Evolutionary conservation across 2,113 vertebrate species (phyloP).

Genomic region (Caranx melampygus): DNA sequence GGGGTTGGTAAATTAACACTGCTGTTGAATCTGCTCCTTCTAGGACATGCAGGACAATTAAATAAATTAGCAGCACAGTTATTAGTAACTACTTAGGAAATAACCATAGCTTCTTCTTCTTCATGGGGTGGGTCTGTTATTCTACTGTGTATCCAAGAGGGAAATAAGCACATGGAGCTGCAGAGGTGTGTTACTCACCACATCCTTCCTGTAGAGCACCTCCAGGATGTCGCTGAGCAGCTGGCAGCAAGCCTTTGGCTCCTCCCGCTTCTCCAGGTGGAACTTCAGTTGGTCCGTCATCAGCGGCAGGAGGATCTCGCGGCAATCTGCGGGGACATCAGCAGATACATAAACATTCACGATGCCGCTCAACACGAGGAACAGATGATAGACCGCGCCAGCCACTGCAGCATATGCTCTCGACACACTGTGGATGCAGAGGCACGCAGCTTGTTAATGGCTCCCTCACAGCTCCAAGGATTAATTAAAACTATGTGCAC

Average conservation of each 20-base stretch:
- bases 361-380: slow-evolving; percentile 5
- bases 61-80: slow-evolving; percentile 38
- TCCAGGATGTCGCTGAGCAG: slow-evolving; percentile 96
- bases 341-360: slow-evolving; percentile 37
- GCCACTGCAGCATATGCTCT: slow-evolving; percentile 42
- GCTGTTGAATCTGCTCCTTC: slow-evolving; percentile 33
- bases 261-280: slow-evolving; percentile 95
- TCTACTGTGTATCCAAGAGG: slow-evolving; percentile 16
- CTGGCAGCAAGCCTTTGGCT: slow-evolving; percentile 94
- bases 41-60: slow-evolving; percentile 23
- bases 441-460: slow-evolving; percentile 42
- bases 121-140: not conserved
- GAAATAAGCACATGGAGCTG: slow-evolving; percentile 4
- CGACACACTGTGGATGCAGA: slow-evolving; percentile 8
- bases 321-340: slow-evolving; percentile 86
- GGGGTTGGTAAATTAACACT: slow-evolving; percentile 41
- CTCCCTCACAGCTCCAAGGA: slow-evolving; percentile 30
- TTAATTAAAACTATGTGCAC: slow-evolving; percentile 38
- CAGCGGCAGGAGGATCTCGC: slow-evolving; percentile 95
- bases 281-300: slow-evolving; percentile 98
- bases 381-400: slow-evolving; percentile 47
- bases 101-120: not conserved
- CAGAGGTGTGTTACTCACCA: slow-evolving; percentile 86
- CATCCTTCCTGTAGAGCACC: slow-evolving; percentile 94
- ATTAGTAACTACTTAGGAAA: slow-evolving; percentile 33